A percentile compares a stretch with the other conserved stretches of the same genome.
Conservation (phyloP, 2,888 invertebrate species). For the Troides helena region DNA sequence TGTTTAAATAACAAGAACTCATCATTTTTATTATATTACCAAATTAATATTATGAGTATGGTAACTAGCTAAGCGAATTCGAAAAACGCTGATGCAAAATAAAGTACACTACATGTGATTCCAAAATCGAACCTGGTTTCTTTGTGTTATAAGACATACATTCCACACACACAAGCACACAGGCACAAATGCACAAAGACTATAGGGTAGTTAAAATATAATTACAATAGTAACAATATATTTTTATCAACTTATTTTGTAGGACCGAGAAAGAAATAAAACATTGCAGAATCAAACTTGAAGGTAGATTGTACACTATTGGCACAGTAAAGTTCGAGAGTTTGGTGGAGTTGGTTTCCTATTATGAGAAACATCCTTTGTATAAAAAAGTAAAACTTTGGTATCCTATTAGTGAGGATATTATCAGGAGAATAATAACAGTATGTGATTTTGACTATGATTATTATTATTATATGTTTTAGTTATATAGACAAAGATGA, state of each 20-base stretch:
- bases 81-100: too few relatives aligned
- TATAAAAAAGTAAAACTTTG: slow-evolving; percentile 94
- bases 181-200: too few relatives aligned
- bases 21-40: too few relatives aligned
- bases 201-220: background rate
- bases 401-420: slow-evolving; percentile 90
- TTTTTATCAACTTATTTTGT: slow-evolving; percentile 40
- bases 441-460: slow-evolving; percentile 67
- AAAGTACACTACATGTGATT: too few relatives aligned
- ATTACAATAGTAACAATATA: background rate
- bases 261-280: slow-evolving; percentile 97
- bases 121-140: too few relatives aligned
- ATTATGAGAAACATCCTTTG: slow-evolving; percentile 94
- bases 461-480: background rate
- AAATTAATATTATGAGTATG: too few relatives aligned
- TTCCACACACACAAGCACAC: too few relatives aligned
- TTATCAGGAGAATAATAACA: slow-evolving; percentile 81
- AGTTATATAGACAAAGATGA: too few relatives aligned
- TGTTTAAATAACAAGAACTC: too few relatives aligned
- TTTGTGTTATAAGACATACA: too few relatives aligned
- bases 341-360: slow-evolving; percentile 94
- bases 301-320: slow-evolving; percentile 94
- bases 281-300: slow-evolving; percentile 96
- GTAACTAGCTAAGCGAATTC: too few relatives aligned
- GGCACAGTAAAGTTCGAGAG: slow-evolving; percentile 97